Base-by-base conservation (phyloP, 2,113 vertebrate genomes). In the Rissa tridactyla region DNA sequence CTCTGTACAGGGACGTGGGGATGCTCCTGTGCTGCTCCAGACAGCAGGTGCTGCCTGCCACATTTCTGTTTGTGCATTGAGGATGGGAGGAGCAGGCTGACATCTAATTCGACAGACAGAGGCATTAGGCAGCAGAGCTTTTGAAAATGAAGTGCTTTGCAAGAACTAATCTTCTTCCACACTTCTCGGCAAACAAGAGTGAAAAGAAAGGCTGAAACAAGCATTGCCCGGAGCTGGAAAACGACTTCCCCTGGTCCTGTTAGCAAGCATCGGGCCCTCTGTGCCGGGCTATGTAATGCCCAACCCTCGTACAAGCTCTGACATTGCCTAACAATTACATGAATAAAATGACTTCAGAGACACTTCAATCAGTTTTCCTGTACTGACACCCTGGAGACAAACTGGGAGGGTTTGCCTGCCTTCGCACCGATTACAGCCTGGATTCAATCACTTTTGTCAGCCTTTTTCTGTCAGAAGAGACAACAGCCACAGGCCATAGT, bases 1-100 rank as follows among this genome's bases (percentile, higher is more conserved):
- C 11, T n/a, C 23, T 10, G 11, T 6, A 5, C 5, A n/a, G 60
- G 34, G n/a, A 15, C 0, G 0, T 19, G 13, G 21, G 18, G n/a
- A 42, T 84, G 73, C 30, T 91, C 13, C 65, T 38, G 27, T 36
- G 11, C 40, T 27, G 1, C 62, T 66, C n/a, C 7, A 3, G 40
- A 18, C 11, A 9, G 29, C 1, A 17, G 10, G 5, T 6, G 8
- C 38, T 57, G 36, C 76, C 64, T 77, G 76, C 54, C 64, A 21
- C 30, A 0, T 42, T 65, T 80, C 55, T 77, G 22, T 30, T 73
- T 49, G 22, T 29, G 49, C 27, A 10, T 2, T 49, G 55, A 36
- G n/a, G 38, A 26, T 9, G 9, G 32, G 26, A 91, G 27, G 18
- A 86, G 46, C 49, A 75, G 42, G n/a, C 42, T 79, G 69, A 54